phyloP scores from a whole-genome alignment of 2,888 invertebrate species.

The Incurvaria masculella region DNA sequence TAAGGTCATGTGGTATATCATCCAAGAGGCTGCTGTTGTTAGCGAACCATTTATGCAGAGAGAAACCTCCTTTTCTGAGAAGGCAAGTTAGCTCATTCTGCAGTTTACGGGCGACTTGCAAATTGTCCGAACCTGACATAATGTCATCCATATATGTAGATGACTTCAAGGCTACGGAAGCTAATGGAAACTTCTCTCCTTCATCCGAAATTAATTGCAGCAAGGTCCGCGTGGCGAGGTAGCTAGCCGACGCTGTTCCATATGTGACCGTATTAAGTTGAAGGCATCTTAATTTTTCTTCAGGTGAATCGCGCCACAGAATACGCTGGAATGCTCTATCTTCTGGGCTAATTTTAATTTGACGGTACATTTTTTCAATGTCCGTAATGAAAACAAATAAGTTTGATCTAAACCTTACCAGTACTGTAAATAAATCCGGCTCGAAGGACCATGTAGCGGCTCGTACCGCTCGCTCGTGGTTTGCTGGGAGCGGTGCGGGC shows the following conservation, averaged over 20 bases:
- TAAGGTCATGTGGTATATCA: background rate
- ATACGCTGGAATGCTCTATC: constrained; percentile 19
- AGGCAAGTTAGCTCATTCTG: constrained; percentile 15
- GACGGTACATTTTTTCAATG: constrained; percentile 23
- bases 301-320: constrained; percentile 15
- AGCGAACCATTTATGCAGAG: constrained; percentile 20
- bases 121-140: constrained; percentile 16
- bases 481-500: too few species aligned
- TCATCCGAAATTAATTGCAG: constrained; percentile 13
- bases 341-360: constrained; percentile 16
- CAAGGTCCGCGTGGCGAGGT: constrained; percentile 16
- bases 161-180: constrained; percentile 13
- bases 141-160: constrained; percentile 19
- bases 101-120: constrained; percentile 15
- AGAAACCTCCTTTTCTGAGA: constrained; percentile 21
- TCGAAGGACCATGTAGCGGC: too few species aligned
- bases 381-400: constrained; percentile 19
- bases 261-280: constrained; percentile 15
- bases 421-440: constrained; percentile 18
- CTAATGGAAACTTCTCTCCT: constrained; percentile 10
- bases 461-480: too few species aligned
- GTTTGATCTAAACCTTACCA: constrained; percentile 19
- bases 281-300: constrained; percentile 10
- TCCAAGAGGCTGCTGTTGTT: background rate
- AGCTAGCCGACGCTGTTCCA: constrained; percentile 16